These are phyloP conservation scores for Eueremaeus valkanovi DNA, from an alignment of 2,888 invertebrate genomes.

Conservation along the genomic window DNA sequence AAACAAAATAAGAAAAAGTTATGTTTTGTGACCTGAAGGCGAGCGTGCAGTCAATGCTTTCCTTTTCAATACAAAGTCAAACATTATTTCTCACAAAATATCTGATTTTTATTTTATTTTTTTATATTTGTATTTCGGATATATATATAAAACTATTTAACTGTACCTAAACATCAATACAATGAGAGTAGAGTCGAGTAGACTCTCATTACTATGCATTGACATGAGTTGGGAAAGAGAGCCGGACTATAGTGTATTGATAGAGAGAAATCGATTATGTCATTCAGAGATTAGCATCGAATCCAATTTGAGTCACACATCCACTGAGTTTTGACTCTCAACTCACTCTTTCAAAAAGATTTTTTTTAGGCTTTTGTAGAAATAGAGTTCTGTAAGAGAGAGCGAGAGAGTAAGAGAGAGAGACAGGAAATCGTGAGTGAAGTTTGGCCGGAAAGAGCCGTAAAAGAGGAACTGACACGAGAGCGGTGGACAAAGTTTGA, in stretches of 20 bases:
- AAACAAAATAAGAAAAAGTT: background rate
- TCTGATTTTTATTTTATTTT: background rate
- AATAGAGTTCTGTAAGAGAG: background rate
- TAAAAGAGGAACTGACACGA: conserved; percentile 19
- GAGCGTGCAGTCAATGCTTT: background rate
- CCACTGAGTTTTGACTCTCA: background rate
- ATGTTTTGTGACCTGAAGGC: background rate
- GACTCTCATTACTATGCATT: background rate
- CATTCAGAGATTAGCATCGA: conserved; percentile 14
- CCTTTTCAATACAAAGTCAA: background rate
- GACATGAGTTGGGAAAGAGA: background rate
- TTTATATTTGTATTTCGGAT: no score
- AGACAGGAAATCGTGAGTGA: conserved; percentile 13
- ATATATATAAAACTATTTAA: no score
- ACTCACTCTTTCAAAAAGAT: background rate
- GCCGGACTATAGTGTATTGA: background rate
- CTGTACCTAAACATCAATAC: background rate
- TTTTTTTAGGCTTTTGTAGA: background rate
- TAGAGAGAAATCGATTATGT: conserved; percentile 18
- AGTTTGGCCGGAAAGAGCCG: conserved; percentile 14
- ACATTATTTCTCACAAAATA: background rate
- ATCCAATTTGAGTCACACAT: conserved; percentile 16
- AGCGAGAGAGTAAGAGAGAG: background rate
- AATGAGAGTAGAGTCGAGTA: no score
- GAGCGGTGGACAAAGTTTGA: conserved; percentile 22